Evolutionary conservation across 2,113 vertebrate species (phyloP).

Genomic region (Pleuronectes platessa): DNA sequence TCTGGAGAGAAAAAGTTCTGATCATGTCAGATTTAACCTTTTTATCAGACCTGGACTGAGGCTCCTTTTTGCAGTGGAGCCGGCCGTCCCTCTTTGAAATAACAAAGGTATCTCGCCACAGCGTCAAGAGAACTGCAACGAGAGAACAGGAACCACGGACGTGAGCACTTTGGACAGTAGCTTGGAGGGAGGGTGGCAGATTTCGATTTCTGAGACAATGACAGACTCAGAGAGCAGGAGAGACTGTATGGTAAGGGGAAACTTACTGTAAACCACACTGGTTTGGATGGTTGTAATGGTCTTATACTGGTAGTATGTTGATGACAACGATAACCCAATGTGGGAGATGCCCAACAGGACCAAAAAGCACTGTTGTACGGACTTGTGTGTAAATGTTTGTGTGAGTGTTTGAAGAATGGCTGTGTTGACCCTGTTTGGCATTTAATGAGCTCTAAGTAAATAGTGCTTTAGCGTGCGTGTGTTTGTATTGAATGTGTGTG

Average conservation of each 20-base stretch:
- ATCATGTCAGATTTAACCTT: slow-evolving; percentile 38
- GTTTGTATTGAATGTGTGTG: slow-evolving; percentile 13
- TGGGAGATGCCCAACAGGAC: slow-evolving; percentile 77
- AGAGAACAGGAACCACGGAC: slow-evolving; percentile 58
- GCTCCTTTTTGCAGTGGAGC: slow-evolving; percentile 28
- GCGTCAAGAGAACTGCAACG: slow-evolving; percentile 37
- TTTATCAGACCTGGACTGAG: slow-evolving; percentile 36
- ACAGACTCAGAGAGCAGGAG: slow-evolving; percentile 36
- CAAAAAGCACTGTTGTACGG: slow-evolving; percentile 80
- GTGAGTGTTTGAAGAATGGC: slow-evolving; percentile 61
- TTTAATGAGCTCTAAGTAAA: slow-evolving; percentile 72
- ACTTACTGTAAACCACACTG: slow-evolving; percentile 72
- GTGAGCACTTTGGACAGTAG: slow-evolving; percentile 69
- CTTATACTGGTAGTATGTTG: slow-evolving; percentile 70
- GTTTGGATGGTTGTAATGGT: slow-evolving; percentile 70
- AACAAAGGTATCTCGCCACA: slow-evolving; percentile 24
- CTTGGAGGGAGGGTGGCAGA: slow-evolving; percentile 25
- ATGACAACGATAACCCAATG: slow-evolving; percentile 48
- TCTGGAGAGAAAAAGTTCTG: slow-evolving; percentile 33
- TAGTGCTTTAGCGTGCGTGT: slow-evolving; percentile 56
- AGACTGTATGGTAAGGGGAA: slow-evolving; percentile 40
- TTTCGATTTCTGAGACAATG: slow-evolving; percentile 49
- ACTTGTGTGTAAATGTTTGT: slow-evolving; percentile 47
- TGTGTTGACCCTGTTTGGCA: slow-evolving; percentile 47
- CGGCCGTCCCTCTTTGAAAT: slow-evolving; percentile 30